A percentile compares a stretch with the other conserved stretches of the same genome.
Conservation (phyloP, 2,888 invertebrate genomes). For the Stenodera caucasica region DNA sequence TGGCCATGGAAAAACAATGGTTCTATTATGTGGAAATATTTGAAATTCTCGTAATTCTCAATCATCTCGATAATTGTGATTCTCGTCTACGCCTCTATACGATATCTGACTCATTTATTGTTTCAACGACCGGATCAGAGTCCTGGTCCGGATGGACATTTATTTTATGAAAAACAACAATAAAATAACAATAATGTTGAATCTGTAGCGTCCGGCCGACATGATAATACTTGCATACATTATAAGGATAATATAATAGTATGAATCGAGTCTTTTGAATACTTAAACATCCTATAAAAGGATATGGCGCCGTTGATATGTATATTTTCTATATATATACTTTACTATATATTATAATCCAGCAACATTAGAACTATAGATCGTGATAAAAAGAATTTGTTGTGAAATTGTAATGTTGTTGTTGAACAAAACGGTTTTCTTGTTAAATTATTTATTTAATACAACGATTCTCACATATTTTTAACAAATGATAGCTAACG, state of each 20-base stretch:
- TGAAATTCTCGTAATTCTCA: too few species aligned
- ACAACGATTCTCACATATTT: slow-evolving; percentile 9
- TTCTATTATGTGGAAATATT: too few species aligned
- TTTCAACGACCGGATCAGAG: slow-evolving; percentile 7
- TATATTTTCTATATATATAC: slow-evolving; percentile 2
- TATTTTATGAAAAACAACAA: not conserved
- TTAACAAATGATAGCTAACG: slow-evolving; percentile 7
- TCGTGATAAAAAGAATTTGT: slow-evolving; percentile 6
- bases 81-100: slow-evolving; percentile 6
- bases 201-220: slow-evolving; percentile 14
- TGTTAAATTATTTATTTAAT: slow-evolving; percentile 9
- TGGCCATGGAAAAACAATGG: slow-evolving; percentile 11
- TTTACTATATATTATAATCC: not conserved
- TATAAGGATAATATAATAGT: slow-evolving; percentile 10
- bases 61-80: slow-evolving; percentile 6
- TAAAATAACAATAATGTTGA: slow-evolving; percentile 8
- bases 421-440: slow-evolving; percentile 11
- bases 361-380: not conserved
- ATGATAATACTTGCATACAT: slow-evolving; percentile 9
- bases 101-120: slow-evolving; percentile 9
- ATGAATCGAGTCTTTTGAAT: slow-evolving; percentile 4
- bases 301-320: not conserved
- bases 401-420: slow-evolving; percentile 4
- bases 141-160: slow-evolving; percentile 10
- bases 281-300: slow-evolving; percentile 10